Conservation (phyloP, 2,888 invertebrate species). For the Anthrax anthrax region DNA sequence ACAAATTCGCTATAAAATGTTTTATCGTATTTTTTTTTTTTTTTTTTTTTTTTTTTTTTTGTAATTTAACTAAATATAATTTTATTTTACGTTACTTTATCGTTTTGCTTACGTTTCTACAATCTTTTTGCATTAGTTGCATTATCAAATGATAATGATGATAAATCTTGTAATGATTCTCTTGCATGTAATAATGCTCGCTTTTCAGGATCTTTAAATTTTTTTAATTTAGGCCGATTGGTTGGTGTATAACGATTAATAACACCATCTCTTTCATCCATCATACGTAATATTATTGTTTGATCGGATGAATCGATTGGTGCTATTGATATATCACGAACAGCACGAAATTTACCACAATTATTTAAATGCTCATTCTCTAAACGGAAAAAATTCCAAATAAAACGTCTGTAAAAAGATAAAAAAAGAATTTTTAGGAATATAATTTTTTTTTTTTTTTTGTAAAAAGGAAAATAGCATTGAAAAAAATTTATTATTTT, state of each 20-base stretch:
- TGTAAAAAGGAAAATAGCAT: neutral
- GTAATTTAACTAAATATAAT: neutral
- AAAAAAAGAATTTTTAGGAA: neutral
- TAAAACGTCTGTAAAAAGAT: constrained; percentile 55
- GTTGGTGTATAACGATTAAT: constrained; percentile 51
- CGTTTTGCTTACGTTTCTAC: neutral
- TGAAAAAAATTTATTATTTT: constrained; percentile 15
- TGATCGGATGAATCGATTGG: constrained; percentile 90
- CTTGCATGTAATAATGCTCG: constrained; percentile 35
- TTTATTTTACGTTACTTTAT: too few species aligned
- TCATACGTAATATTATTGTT: constrained; percentile 77
- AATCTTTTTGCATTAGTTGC: constrained; percentile 21
- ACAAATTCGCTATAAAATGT: too few species aligned
- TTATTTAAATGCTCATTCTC: constrained; percentile 99
- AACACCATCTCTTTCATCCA: constrained; percentile 87
- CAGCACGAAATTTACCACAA: constrained; percentile 97
- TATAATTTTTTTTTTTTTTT: too few species aligned
- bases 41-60: too few species aligned
- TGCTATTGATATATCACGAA: constrained; percentile 91
- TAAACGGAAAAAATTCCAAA: constrained; percentile 98
- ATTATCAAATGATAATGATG: constrained; percentile 24
- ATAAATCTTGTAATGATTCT: constrained; percentile 28
- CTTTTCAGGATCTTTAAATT: constrained; percentile 44
- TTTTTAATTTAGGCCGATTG: constrained; percentile 43
- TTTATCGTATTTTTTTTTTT: too few species aligned